Evolutionary conservation across 2,888 invertebrate genomes (phyloP).

Genomic region (Clivina fossor): DNA sequence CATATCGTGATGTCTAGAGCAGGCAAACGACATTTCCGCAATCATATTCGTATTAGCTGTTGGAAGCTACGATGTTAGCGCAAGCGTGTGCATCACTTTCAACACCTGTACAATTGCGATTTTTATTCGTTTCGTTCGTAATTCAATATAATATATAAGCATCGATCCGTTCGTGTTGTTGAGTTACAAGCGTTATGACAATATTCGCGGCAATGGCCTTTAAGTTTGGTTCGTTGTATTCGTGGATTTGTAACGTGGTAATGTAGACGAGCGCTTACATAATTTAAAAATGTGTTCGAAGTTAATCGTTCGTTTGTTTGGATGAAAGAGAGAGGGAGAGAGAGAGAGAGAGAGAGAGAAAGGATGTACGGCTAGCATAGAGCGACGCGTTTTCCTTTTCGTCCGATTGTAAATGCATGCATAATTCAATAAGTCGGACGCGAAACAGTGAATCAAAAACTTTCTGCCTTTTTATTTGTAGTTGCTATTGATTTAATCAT

Average conservation of each 20-base stretch:
- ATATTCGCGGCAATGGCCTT: too few species aligned
- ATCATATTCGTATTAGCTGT: conserved; percentile 28
- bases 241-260: too few species aligned
- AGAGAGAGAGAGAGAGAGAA: too few species aligned
- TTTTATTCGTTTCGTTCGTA: conserved; percentile 14
- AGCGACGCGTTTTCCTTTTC: too few species aligned
- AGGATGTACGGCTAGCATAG: too few species aligned
- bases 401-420: conserved; percentile 20
- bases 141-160: conserved; percentile 14
- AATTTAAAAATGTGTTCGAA: conserved; percentile 28
- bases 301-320: conserved; percentile 27
- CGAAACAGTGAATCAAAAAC: conserved; percentile 12
- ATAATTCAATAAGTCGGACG: conserved; percentile 18
- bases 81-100: conserved; percentile 7
- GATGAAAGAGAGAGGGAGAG: neutral
- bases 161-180: too few species aligned
- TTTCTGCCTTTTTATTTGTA: too few species aligned
- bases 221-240: too few species aligned
- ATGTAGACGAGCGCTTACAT: too few species aligned
- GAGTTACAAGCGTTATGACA: too few species aligned
- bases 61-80: neutral
- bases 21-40: conserved; percentile 14
- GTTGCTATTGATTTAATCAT: too few species aligned
- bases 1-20: conserved; percentile 17
- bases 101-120: conserved; percentile 3